Base-by-base conservation (phyloP, 1,140 invertebrate genomes). In the Pseudomyrmex flavicornis region DNA sequence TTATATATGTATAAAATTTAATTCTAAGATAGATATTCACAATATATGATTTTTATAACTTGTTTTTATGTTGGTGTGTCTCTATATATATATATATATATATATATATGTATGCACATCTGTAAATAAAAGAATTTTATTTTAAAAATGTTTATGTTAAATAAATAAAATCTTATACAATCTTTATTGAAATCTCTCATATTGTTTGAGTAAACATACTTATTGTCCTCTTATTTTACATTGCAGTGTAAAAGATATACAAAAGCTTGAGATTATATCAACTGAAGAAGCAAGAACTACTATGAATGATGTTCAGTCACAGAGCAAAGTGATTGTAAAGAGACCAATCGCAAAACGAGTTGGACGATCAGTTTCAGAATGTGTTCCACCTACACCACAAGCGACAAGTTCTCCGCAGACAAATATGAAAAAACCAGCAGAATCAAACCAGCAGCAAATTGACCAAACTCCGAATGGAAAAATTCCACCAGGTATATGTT, bases 221-320 rank as follows among this genome's bases (percentile, higher is more conserved):
- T 58, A 35, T 48, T 83, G 20, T 61, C 5, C n/a, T n/a, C 3
- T 62, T 73, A 26, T 85, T 82, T 83, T n/a, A 61, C 59, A 85
- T 94, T 95, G 63, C 89, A 97, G 96, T 87, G 95, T 95, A 59
- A 93, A 92, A 82, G 95, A 96, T 88, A 97, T 96, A 83, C 80
- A 94, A 77, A 94, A 95, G 72, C 91, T 97, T 80, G 95, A 95
- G 88, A 95, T 97, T 85, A 95, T 97, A 68, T 95, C 96, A 2
- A 95, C 94, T 54, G 93, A 95, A 65, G 91, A 94, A 54, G 92
- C 94, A 20, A 88, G 88, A 68, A 79, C 84, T 22, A 88, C 86
- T 56, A 59, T 85, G 7, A 88, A 84, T 26, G 92, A 93, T 75
- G 70, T 79, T 87, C 92, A 91, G 87, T 82, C 91, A 70, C 92